Evolutionary conservation across 2,888 invertebrate species (phyloP).

Genomic region (Dryobota labecula): DNA sequence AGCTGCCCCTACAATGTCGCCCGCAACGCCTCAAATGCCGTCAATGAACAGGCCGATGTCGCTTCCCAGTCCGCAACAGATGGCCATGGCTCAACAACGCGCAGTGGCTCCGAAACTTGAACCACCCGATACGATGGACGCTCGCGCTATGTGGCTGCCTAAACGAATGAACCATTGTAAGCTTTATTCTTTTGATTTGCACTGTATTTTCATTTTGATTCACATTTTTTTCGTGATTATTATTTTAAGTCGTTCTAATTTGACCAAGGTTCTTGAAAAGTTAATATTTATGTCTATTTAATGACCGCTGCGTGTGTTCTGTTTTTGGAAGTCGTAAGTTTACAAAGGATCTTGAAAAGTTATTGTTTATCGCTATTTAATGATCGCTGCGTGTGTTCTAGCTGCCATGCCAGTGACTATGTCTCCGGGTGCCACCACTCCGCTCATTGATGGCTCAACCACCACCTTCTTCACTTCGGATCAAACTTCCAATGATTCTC

Average conservation of each 20-base stretch:
- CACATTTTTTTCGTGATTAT: slow-evolving; percentile 55
- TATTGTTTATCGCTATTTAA: slow-evolving; percentile 8
- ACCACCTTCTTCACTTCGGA: slow-evolving; percentile 86
- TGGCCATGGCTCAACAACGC: slow-evolving; percentile 84
- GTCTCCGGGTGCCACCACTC: slow-evolving; percentile 86
- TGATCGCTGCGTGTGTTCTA: slow-evolving; percentile 67
- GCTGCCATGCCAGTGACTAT: slow-evolving; percentile 87
- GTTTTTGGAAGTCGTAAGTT: not conserved
- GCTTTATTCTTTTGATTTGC: slow-evolving; percentile 83
- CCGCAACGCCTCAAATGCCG: slow-evolving; percentile 86
- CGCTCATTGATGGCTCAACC: slow-evolving; percentile 84
- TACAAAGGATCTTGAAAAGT: not conserved
- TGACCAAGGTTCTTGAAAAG: not conserved
- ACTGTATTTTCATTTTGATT: slow-evolving; percentile 69
- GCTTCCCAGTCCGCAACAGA: slow-evolving; percentile 83
- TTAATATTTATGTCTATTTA: slow-evolving; percentile 5
- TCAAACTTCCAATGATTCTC: slow-evolving; percentile 81
- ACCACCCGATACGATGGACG: slow-evolving; percentile 91
- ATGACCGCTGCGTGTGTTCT: not conserved
- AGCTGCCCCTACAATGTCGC: slow-evolving; percentile 86
- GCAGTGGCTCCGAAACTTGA: slow-evolving; percentile 91
- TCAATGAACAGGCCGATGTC: slow-evolving; percentile 84
- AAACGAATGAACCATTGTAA: slow-evolving; percentile 92
- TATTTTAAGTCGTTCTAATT: slow-evolving; percentile 13
- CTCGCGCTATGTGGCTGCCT: slow-evolving; percentile 92